phyloP scores from a whole-genome alignment of 2,113 vertebrate species.

The Calonectris borealis region DNA sequence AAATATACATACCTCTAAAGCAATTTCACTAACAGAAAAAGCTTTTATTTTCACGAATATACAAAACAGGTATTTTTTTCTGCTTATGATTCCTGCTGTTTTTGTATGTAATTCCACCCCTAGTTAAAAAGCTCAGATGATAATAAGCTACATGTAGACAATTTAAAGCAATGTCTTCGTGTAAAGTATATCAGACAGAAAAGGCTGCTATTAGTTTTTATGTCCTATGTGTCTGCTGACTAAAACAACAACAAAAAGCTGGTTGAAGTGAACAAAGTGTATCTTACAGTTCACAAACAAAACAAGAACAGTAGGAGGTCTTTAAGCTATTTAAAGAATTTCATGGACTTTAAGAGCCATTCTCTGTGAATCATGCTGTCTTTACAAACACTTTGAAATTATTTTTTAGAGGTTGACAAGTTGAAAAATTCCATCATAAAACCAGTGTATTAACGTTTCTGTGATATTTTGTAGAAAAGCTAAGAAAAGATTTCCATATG shows the following conservation, averaged over 20 bases:
- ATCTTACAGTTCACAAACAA: constrained; percentile 39
- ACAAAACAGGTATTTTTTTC: neutral
- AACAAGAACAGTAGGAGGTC: constrained; percentile 18
- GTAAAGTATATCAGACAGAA: neutral
- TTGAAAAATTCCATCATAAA: constrained; percentile 18
- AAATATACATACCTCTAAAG: neutral
- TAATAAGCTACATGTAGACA: neutral
- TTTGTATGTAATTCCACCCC: neutral
- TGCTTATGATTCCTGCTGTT: neutral
- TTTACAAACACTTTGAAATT: neutral
- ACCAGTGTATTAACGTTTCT: neutral
- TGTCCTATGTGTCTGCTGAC: neutral
- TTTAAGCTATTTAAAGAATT: constrained; percentile 55
- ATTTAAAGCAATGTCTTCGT: neutral
- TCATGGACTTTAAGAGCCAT: constrained; percentile 43
- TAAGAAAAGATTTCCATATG: neutral
- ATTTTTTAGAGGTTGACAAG: constrained; percentile 20
- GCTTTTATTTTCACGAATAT: constrained; percentile 5
- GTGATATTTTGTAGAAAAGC: neutral
- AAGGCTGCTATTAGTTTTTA: constrained; percentile 13
- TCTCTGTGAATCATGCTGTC: neutral
- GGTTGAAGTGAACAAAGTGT: neutral
- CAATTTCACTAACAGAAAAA: constrained; percentile 11
- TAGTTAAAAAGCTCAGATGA: neutral
- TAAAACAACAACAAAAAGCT: constrained; percentile 29